Evolutionary conservation across 2,888 invertebrate species (phyloP).

Genomic region (Cosmia pyralina): DNA sequence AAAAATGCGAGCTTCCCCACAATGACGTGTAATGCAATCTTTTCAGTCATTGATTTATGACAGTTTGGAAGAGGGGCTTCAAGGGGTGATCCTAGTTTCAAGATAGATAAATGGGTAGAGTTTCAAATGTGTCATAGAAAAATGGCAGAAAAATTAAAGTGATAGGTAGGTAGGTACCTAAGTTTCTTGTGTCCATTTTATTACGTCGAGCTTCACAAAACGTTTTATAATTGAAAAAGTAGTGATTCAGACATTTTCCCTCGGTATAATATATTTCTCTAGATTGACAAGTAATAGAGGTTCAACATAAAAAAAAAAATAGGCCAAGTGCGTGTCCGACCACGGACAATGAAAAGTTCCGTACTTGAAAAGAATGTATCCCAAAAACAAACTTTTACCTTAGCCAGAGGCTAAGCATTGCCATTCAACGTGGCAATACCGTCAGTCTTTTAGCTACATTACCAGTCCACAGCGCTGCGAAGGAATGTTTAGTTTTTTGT

Average conservation of each 20-base stretch:
- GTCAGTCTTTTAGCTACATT: no score
- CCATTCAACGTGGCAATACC: no score
- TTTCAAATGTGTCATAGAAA: slow-evolving; percentile 31
- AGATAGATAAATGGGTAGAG: slow-evolving; percentile 38
- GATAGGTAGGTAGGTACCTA: not conserved
- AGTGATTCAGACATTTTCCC: not conserved
- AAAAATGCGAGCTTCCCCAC: slow-evolving; percentile 79
- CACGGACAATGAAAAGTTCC: no score
- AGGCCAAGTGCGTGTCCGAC: no score
- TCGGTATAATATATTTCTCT: not conserved
- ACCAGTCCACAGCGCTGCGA: no score
- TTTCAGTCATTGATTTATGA: slow-evolving; percentile 76
- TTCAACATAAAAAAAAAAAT: not conserved
- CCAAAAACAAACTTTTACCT: no score
- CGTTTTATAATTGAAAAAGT: not conserved
- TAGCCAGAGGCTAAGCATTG: no score
- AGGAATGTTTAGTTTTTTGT: no score
- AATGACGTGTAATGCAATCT: slow-evolving; percentile 77
- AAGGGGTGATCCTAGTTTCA: slow-evolving; percentile 31
- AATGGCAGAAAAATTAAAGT: not conserved
- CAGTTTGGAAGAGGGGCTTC: slow-evolving; percentile 54
- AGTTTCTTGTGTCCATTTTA: not conserved
- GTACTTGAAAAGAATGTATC: no score
- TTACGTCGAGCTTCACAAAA: not conserved
- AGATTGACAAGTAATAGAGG: not conserved